These are phyloP conservation scores for Cantharis flavilabris DNA, from an alignment of 2,888 invertebrate genomes.

Conservation along the genomic window DNA sequence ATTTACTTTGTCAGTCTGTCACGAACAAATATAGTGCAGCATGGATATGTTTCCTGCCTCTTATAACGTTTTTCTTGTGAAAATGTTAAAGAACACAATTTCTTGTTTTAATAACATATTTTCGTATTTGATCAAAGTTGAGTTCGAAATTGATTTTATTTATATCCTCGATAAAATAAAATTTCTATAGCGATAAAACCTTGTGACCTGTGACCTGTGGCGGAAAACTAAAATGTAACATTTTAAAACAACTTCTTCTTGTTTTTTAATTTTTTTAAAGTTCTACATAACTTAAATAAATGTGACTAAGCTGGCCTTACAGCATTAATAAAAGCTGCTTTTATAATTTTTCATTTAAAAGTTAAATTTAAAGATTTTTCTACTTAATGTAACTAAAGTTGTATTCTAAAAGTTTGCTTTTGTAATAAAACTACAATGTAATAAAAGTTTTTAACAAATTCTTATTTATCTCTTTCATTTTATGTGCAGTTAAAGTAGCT, in stretches of 20 bases:
- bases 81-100: background rate
- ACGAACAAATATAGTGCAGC: slow-evolving; percentile 18
- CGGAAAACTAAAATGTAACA: background rate
- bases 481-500: background rate
- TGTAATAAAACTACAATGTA: background rate
- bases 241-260: background rate
- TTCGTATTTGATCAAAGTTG: background rate
- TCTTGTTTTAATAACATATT: background rate
- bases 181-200: background rate
- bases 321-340: background rate
- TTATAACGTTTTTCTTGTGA: slow-evolving; percentile 11
- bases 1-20: slow-evolving; percentile 26
- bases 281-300: background rate
- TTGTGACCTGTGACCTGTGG: background rate
- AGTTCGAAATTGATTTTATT: background rate
- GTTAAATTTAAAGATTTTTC: background rate
- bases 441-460: background rate
- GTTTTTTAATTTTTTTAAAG: background rate
- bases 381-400: background rate
- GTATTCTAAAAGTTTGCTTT: background rate
- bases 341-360: background rate
- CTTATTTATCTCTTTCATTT: background rate
- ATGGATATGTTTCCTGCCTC: slow-evolving; percentile 16
- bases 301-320: background rate
- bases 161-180: background rate